Evolutionary conservation across 1,140 invertebrate species (phyloP).

Genomic region (Caenorhabditis briggsae): DNA sequence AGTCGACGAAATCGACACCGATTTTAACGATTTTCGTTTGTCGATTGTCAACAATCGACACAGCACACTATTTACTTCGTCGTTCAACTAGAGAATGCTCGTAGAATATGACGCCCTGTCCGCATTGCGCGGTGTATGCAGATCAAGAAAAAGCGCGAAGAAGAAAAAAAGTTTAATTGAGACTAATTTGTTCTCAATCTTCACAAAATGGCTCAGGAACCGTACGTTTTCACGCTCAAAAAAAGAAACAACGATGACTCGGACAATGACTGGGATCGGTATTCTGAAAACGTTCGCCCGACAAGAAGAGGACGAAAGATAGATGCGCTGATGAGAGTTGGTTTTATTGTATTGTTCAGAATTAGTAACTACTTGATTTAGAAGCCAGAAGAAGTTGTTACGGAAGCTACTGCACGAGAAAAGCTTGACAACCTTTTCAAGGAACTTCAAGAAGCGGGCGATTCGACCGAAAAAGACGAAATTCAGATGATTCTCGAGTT

Average conservation of each 20-base stretch:
- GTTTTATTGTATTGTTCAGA: background rate
- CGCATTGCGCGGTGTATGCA: background rate
- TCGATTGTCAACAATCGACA: too few relatives aligned
- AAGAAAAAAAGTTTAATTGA: too few relatives aligned
- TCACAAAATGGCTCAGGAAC: constrained; percentile 17
- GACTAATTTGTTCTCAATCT: background rate
- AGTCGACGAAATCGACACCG: too few relatives aligned
- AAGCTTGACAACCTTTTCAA: background rate
- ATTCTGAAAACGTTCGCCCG: constrained; percentile 23
- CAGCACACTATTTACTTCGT: too few relatives aligned
- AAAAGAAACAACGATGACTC: constrained; percentile 24
- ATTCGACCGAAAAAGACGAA: background rate
- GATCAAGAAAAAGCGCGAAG: background rate
- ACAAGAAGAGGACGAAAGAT: constrained; percentile 42
- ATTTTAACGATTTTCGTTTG: too few relatives aligned
- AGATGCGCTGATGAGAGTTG: constrained; percentile 14
- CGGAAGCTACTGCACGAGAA: background rate
- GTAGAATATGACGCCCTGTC: too few relatives aligned
- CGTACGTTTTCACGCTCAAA: constrained; percentile 40
- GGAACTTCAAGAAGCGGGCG: background rate
- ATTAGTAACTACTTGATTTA: background rate
- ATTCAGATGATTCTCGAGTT: constrained; percentile 18
- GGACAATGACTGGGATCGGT: constrained; percentile 41
- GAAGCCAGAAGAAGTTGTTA: constrained; percentile 27
- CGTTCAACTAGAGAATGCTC: too few relatives aligned